These are phyloP conservation scores for Ophioderma brevispina DNA, from an alignment of 35 echinoderm and acorn worm species.

Conservation along the genomic window DNA sequence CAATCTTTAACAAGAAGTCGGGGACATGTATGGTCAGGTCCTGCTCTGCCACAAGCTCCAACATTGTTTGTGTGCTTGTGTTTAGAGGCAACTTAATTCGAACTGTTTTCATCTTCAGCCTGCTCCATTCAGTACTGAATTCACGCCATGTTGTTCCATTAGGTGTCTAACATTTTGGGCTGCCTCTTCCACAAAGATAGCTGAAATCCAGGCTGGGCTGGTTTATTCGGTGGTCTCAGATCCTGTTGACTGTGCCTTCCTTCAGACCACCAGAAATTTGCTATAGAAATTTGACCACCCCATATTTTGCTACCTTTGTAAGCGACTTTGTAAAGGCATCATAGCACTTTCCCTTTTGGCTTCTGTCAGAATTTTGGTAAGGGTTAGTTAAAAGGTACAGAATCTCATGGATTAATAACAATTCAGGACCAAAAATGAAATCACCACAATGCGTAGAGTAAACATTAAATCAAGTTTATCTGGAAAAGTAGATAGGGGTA, in stretches of 20 bases:
- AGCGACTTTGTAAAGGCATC: too few relatives aligned
- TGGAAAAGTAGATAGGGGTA: too few relatives aligned
- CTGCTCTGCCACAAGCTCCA: background rate
- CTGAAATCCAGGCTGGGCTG: background rate
- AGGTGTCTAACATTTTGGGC: background rate
- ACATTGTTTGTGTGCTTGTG: background rate
- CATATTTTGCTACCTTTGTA: slow-evolving; percentile 7
- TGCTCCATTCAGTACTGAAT: background rate
- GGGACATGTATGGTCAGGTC: background rate
- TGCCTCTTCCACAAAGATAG: background rate
- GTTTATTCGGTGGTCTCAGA: background rate
- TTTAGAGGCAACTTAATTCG: background rate
- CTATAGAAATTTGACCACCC: background rate
- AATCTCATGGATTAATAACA: too few relatives aligned
- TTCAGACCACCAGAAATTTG: background rate
- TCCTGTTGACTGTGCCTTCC: background rate
- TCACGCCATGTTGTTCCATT: background rate
- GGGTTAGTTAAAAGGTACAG: too few relatives aligned
- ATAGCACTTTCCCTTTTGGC: too few relatives aligned
- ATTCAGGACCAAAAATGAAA: too few relatives aligned
- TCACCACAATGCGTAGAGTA: too few relatives aligned
- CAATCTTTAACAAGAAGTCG: background rate
- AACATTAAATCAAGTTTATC: too few relatives aligned
- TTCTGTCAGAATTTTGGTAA: too few relatives aligned
- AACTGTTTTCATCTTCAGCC: background rate